phyloP scores from a whole-genome alignment of 2,888 invertebrate species.

The Leuctra nigra region DNA sequence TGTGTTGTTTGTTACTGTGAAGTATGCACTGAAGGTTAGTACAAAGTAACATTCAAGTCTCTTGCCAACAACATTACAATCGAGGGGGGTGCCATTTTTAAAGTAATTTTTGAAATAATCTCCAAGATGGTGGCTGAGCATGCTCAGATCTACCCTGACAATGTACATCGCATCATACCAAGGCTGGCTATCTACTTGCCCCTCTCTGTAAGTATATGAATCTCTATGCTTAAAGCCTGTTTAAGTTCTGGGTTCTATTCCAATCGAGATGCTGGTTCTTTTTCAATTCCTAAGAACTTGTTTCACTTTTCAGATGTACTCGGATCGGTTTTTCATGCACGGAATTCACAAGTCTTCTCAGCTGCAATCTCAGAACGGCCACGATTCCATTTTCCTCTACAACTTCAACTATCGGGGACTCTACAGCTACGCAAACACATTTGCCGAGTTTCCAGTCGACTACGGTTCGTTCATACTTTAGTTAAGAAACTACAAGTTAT shows the following conservation, averaged over 20 bases:
- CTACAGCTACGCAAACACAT: constrained; percentile 34
- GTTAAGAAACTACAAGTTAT: too few relatives aligned
- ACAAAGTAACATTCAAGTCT: too few relatives aligned
- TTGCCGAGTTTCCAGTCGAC: not conserved
- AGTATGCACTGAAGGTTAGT: too few relatives aligned
- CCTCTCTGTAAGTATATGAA: too few relatives aligned
- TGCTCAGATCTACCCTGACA: too few relatives aligned
- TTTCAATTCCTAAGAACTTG: not conserved
- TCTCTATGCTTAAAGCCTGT: not conserved
- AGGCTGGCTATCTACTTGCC: too few relatives aligned
- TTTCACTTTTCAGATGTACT: constrained; percentile 38
- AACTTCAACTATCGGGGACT: constrained; percentile 44
- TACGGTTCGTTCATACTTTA: not conserved
- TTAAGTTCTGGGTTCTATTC: not conserved
- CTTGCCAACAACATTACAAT: too few relatives aligned
- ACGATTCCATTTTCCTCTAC: constrained; percentile 43
- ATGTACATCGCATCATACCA: too few relatives aligned
- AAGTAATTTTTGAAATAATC: too few relatives aligned
- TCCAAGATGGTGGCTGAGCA: too few relatives aligned
- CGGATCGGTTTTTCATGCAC: constrained; percentile 45
- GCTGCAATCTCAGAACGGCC: constrained; percentile 35
- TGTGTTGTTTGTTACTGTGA: too few relatives aligned
- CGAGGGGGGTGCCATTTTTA: too few relatives aligned
- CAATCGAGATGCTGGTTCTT: not conserved
- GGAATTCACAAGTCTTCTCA: constrained; percentile 40